These are phyloP conservation scores for Drosophila carrolli DNA, from an alignment of 1,140 invertebrate genomes.

Conservation along the genomic window DNA sequence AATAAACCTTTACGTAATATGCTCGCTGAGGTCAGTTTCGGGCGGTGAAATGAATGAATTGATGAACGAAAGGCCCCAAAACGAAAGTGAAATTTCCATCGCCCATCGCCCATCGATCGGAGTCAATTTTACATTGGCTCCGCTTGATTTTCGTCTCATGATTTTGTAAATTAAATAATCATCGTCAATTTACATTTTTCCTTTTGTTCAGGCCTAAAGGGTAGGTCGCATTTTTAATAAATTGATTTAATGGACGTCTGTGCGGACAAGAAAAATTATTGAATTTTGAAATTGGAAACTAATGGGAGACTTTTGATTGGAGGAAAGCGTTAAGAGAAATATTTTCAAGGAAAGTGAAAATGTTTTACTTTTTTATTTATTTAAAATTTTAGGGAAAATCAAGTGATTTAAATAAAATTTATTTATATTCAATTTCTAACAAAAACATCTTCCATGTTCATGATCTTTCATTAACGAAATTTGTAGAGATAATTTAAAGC, in stretches of 20 bases:
- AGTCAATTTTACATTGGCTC: constrained; percentile 49
- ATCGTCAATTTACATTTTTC: constrained; percentile 43
- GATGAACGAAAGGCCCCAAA: constrained; percentile 45
- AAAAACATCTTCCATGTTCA: no score
- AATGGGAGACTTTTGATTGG: background rate
- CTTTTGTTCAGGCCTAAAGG: constrained; percentile 5
- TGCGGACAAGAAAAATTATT: constrained; percentile 3
- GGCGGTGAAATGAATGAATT: constrained; percentile 60
- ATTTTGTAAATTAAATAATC: constrained; percentile 47
- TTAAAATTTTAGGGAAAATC: background rate
- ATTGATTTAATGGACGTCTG: constrained; percentile 19
- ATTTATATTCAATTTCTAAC: no score
- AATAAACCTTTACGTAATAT: constrained; percentile 50
- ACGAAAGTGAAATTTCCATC: constrained; percentile 75
- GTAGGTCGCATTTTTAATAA: constrained; percentile 34
- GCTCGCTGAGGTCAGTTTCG: constrained; percentile 60
- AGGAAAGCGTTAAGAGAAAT: background rate
- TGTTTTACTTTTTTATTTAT: background rate
- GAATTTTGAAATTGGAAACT: background rate
- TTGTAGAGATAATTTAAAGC: no score
- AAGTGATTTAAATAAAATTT: no score
- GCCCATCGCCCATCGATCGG: constrained; percentile 52
- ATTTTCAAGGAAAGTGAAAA: background rate
- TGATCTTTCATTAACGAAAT: no score
- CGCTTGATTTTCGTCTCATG: constrained; percentile 42